Evolutionary conservation across 2,113 vertebrate genomes (phyloP).

Genomic region (Toxotes jaculatrix): DNA sequence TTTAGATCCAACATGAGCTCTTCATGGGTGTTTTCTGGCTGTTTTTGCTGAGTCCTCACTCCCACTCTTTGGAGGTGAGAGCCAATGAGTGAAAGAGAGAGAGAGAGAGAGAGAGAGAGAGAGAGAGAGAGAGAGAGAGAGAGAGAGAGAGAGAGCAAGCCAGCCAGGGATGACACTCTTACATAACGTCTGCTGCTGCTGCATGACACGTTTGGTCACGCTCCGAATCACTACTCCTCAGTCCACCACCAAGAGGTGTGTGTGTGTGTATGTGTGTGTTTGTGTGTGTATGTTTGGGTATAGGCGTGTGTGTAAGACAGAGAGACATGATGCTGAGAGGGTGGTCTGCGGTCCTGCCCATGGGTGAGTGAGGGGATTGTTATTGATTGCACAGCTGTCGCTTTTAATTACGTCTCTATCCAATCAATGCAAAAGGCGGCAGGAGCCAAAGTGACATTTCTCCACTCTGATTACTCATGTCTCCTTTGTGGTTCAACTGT

Average conservation of each 20-base stretch:
- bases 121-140: constrained; percentile 14
- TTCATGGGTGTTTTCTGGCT: constrained; percentile 43
- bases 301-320: constrained; percentile 2
- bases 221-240: constrained; percentile 38
- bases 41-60: constrained; percentile 60
- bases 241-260: constrained; percentile 29
- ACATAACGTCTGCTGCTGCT: constrained; percentile 59
- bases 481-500: constrained; percentile 55
- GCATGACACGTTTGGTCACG: constrained; percentile 61
- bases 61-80: constrained; percentile 51
- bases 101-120: constrained; percentile 6
- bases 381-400: constrained; percentile 72
- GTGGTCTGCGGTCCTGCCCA: constrained; percentile 38
- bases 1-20: constrained; percentile 43
- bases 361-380: constrained; percentile 32
- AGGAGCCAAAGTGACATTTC: constrained; percentile 69
- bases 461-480: constrained; percentile 62
- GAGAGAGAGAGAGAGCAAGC: constrained; percentile 18
- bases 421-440: constrained; percentile 68
- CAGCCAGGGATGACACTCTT: constrained; percentile 51
- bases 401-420: constrained; percentile 68
- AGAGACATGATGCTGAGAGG: constrained; percentile 31
- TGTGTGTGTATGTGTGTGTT: constrained; percentile 1
- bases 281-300: constrained; percentile 9
- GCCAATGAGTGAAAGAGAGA: constrained; percentile 27